Evolutionary conservation across 2,888 invertebrate species (phyloP), one percentile per base, ranked within the genome.

Genomic region (Drosophila longiperda): DNA sequence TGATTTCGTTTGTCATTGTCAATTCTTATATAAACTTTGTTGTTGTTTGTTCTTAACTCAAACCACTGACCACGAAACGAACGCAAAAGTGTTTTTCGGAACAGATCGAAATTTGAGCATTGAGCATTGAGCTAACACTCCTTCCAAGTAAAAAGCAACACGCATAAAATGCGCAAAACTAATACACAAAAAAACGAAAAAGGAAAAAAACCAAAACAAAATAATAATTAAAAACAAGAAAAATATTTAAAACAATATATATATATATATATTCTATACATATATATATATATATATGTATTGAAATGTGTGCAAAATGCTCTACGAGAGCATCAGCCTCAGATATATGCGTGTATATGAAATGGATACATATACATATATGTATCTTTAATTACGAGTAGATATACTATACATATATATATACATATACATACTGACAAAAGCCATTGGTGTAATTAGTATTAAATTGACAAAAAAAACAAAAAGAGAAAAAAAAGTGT

Each of bases 61-160:
- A 73, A 45, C 40, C 49, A 53, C 33, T 50, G 64, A 60, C 53
- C 70, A 53, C 62, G 68, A 42, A 45, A 48, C 23, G 26, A 58
- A 50, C 32, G 23, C n/a, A 61, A 23, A 58, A 57, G 36, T 38
- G 29, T 49, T 48, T 49, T 48, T 65, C 49, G 55, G n/a, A 36
- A 55, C 62, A 67, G 61, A 69, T n/a, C 32, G 32, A 50, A 29
- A 3, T 32, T 50, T 50, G 29, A n/a, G 40, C 55, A 57, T 40
- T 57, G 29, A 42, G 32, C 40, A 57, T 69, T 73, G 77, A 78
- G 88, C 80, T 85, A 82, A 81, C 64, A 85, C 80, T 91, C 90
- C 91, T 91, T 91, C 91, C 91, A 91, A 78, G 78, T 80, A 78
- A 72, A 73, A 91, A 91, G 91, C 91, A 91, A 91, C 73, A 80